Conservation (phyloP, 2,888 invertebrate genomes). For the Brachyopa scutellaris region DNA sequence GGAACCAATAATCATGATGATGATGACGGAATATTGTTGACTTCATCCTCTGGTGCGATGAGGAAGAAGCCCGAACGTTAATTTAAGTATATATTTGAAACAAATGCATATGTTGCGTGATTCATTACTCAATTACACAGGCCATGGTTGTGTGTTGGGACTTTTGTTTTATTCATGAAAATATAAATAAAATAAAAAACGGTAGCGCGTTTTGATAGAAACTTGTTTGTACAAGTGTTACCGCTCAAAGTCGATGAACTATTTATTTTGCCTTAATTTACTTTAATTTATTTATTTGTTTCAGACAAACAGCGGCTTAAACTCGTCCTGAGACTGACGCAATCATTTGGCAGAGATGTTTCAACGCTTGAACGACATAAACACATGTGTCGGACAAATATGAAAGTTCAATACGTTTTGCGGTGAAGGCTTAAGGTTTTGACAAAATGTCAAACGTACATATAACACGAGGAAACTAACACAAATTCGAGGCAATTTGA, state of each 20-base stretch:
- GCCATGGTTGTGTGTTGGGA: not conserved
- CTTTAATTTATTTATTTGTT: not conserved
- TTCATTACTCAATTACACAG: slow-evolving; percentile 36
- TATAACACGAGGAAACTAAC: no score
- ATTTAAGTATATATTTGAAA: slow-evolving; percentile 36
- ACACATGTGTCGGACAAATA: no score
- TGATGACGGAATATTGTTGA: slow-evolving; percentile 30
- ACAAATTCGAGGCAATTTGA: no score
- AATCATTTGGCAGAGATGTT: no score
- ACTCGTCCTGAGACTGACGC: no score
- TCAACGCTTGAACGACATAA: no score
- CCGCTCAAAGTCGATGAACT: slow-evolving; percentile 15
- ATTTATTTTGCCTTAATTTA: slow-evolving; percentile 2
- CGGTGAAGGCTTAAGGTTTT: no score
- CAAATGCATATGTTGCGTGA: slow-evolving; percentile 11
- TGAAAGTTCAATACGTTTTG: no score
- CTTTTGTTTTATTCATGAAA: not conserved
- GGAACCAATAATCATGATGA: not conserved
- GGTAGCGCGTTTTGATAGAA: not conserved
- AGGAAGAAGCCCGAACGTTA: slow-evolving; percentile 27
- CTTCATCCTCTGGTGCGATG: not conserved
- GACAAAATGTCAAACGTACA: no score
- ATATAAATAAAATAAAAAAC: no score
- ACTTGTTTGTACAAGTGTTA: slow-evolving; percentile 27
- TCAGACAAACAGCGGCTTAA: no score